Conservation (phyloP, 2,113 vertebrate species). For the Salvelinus sp. region DNA sequence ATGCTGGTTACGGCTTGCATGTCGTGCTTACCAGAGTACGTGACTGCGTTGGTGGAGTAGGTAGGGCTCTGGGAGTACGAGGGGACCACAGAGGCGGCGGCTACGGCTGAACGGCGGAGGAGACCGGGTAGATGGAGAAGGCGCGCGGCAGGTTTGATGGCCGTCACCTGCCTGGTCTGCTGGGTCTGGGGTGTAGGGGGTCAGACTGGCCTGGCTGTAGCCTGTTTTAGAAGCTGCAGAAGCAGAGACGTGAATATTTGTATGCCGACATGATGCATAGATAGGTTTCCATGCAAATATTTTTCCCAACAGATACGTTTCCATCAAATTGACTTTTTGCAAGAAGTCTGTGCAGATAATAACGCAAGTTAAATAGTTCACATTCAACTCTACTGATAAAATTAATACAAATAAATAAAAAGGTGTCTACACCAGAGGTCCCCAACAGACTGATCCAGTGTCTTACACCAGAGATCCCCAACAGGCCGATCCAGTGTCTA, state of each 20-base stretch:
- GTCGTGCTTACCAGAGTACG: slow-evolving; percentile 79
- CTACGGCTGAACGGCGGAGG: slow-evolving; percentile 91
- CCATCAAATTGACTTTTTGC: no score
- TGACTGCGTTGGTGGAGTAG: slow-evolving; percentile 96
- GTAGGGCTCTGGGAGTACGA: slow-evolving; percentile 97
- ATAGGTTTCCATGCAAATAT: no score
- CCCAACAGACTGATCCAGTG: no score
- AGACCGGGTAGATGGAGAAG: slow-evolving; percentile 97
- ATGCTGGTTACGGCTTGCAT: neutral
- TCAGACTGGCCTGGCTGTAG: slow-evolving; percentile 88
- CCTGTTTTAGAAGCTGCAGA: slow-evolving; percentile 86
- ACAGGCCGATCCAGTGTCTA: no score
- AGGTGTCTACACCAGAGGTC: no score
- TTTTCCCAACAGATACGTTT: no score
- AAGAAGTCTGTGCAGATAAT: no score
- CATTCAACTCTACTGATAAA: no score
- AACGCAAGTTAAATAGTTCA: no score
- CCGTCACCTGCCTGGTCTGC: slow-evolving; percentile 94
- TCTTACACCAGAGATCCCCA: no score
- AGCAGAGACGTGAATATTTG: neutral
- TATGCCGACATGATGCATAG: neutral
- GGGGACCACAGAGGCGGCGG: slow-evolving; percentile 90
- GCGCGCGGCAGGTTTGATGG: slow-evolving; percentile 95
- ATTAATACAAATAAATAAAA: no score
- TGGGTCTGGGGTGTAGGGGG: slow-evolving; percentile 95